Base-by-base conservation (phyloP, 2,888 invertebrate species). In the Sphaerophoria taeniata region DNA sequence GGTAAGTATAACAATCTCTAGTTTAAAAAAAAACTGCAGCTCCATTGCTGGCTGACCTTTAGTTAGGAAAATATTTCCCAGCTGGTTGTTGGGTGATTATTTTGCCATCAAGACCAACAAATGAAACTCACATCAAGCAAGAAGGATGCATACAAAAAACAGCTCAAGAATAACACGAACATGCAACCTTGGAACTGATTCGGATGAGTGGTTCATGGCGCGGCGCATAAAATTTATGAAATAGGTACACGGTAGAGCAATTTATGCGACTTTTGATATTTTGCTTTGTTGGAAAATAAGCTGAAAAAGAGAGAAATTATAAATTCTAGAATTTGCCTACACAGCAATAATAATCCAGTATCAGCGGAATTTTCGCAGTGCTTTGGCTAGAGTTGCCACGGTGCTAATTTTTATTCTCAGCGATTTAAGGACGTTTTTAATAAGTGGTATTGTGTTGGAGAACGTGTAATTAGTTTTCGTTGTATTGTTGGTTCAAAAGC, bases 1-100 rank as follows among this genome's bases (percentile, higher is more conserved):
- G 24, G 24, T 24, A 24, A 24, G 2, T 36, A 24, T 24, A 33
- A 56, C 16, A 24, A 45, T 67, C 36, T 55, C 49, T 24, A 24
- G 39, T 47, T 9, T 49, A 65, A 65, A 67, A 24, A 51, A 45
- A 76, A 76, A n/a, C n/a, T 81, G 76, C 81, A 76, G 58, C 76
- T 71, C 51, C 45, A 24, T 24, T 24, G 24, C 24, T 24, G 24
- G 24, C 24, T 71, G 81, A 81, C 81, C 81, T 81, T 81, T 76
- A 53, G 24, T 58, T 24, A 24, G 58, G 12, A 78, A 70, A 67
- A 56, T 47, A 43, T 7, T 76, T 70, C 53, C 39, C 34, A 60
- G 76, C 49, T 60, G 69, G 51, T 31, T 24, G 24, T 24, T 24
- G 31, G 53, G n/a, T 51, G 16, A 36, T 33, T 36, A 12, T 53